Conservation (phyloP, 2,113 vertebrate species). For the Etheostoma cragini region DNA sequence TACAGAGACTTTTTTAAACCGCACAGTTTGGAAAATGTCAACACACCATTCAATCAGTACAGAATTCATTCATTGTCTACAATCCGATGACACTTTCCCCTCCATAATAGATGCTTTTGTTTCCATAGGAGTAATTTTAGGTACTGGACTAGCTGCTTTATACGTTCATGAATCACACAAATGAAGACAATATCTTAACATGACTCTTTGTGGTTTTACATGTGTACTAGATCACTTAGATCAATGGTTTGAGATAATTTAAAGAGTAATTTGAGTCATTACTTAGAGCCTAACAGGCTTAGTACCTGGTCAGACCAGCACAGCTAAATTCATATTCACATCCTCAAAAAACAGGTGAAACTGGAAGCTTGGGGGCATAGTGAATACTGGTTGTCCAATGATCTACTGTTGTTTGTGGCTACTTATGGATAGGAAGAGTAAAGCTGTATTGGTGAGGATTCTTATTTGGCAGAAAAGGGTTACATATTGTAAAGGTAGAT, state of each 20-base stretch:
- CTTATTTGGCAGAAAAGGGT: neutral
- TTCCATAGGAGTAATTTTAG: neutral
- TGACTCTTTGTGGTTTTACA: neutral
- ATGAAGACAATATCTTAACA: neutral
- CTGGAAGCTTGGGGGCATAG: neutral
- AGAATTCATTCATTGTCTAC: conserved; percentile 1
- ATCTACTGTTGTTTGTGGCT: neutral
- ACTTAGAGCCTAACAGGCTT: neutral
- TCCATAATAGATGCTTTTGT: conserved; percentile 11
- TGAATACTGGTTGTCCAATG: neutral
- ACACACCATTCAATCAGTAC: neutral
- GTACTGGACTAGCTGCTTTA: neutral
- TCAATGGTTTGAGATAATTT: neutral
- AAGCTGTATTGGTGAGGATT: conserved; percentile 1
- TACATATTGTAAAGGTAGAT: neutral
- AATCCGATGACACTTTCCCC: neutral
- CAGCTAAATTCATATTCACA: neutral
- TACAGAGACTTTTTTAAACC: neutral
- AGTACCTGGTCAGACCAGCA: conserved; percentile 4
- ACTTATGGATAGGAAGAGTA: neutral
- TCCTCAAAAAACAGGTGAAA: neutral
- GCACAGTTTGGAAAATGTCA: conserved; percentile 16
- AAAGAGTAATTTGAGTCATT: neutral
- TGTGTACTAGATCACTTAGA: neutral
- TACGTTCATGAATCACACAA: neutral